Evolutionary conservation across 2,113 vertebrate genomes (phyloP), one percentile per base, ranked within the genome.

Genomic region (Anhinga anhinga): DNA sequence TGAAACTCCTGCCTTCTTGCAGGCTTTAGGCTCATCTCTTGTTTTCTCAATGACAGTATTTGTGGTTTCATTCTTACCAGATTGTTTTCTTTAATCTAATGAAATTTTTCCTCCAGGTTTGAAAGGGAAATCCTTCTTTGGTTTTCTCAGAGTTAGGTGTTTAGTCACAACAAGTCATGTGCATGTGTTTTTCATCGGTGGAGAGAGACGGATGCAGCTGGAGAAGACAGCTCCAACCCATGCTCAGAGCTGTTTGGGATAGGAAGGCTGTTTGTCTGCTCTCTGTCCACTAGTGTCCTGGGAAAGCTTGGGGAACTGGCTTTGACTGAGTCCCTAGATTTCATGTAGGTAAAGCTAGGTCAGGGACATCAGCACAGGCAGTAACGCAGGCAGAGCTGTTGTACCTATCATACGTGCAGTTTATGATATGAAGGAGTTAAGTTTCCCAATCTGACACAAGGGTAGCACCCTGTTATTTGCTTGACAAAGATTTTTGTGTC

Each of bases 401-500:
- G 83, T 87, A 94, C 95, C 82, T 96, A 86, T 84, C 92, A 61
- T 89, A 82, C 26, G 30, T 91, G 81, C 82, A 52, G 88, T 47
- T 95, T 42, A 82, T 56, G 83, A 82, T 90, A 71, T 19, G 91
- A 96, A 98, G 90, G 96, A 88, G 88, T 95, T 97, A 97, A 97
- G 88, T 83, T 95, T 93, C 88, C 92, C 82, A 83, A 86, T 91
- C 52, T 82, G 92, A 86, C 82, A 90, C 70, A 42, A 21, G 90
- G 79, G 95, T 45, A 95, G 95, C 74, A 89, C 79, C 82, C 91
- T 96, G 82, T 95, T 97, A 96, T 94, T 97, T 97, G 92, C 95
- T 96, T 89, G 92, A 91, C 94, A 97, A 96, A 93, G 91, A 94
- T 95, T 96, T 96, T 94, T 94, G 67, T 94, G 82, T 92, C 95